Percentiles rank a stretch among this genome's conserved stretches.
These are phyloP conservation scores for Enteromius radiatus DNA, from an alignment of 2,797 vertebrate species.

Conservation along the genomic window DNA sequence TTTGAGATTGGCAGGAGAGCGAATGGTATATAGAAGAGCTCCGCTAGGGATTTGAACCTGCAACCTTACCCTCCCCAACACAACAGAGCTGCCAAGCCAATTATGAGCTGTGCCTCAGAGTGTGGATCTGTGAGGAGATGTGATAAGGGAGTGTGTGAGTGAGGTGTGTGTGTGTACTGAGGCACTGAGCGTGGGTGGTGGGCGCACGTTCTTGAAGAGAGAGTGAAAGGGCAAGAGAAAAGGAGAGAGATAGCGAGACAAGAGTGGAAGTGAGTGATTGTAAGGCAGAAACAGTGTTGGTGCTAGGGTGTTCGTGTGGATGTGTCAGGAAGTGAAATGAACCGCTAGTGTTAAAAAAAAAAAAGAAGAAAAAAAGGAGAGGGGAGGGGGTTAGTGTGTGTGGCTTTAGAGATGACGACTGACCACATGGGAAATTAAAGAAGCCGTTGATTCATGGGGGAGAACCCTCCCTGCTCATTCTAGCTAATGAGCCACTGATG, in stretches of 20 bases:
- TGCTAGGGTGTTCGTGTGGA: constrained; percentile 32
- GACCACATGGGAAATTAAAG: constrained; percentile 84
- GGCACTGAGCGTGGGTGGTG: constrained; percentile 23
- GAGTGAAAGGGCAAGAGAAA: constrained; percentile 38
- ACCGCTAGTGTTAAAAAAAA: constrained; percentile 3
- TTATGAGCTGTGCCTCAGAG: constrained; percentile 61
- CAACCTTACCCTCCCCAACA: constrained; percentile 64
- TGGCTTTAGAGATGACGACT: constrained; percentile 67
- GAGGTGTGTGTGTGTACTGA: constrained; percentile 13
- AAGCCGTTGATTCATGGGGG: constrained; percentile 79
- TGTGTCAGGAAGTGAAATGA: constrained; percentile 39
- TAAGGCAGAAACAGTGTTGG: constrained; percentile 5
- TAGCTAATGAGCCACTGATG: constrained; percentile 84
- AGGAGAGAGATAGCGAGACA: constrained; percentile 40
- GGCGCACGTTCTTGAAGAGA: constrained; percentile 26
- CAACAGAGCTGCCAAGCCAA: constrained; percentile 69
- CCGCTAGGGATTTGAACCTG: constrained; percentile 64
- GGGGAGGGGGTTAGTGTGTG: constrained; percentile 35
- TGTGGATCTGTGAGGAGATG: constrained; percentile 40
- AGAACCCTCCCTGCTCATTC: constrained; percentile 78
- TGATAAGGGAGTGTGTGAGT: constrained; percentile 34
- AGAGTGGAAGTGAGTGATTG: constrained; percentile 47
- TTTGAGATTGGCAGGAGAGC: constrained; percentile 59
- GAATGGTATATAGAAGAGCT: constrained; percentile 50
- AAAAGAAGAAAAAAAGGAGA: too few species aligned